Base-by-base conservation (phyloP, 2,113 vertebrate genomes). In the Arvicanthis niloticus region DNA sequence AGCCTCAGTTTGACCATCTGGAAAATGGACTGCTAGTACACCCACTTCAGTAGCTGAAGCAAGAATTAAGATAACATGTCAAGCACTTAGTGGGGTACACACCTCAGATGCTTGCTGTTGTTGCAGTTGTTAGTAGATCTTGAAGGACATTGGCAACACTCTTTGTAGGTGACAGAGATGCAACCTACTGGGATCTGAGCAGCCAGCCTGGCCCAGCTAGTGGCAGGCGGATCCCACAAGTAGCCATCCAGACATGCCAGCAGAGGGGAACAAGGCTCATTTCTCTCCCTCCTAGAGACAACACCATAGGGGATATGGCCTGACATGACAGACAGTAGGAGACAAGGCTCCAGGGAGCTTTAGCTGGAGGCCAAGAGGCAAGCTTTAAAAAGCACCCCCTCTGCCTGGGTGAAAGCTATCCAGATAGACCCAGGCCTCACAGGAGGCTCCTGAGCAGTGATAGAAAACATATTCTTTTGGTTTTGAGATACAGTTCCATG, bases 181-280 rank as follows among this genome's bases (percentile, higher is more conserved):
- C 60, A 7, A 45, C 68, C n/a, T 89, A 73, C 72, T 87, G 89
- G 89, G 42, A 67, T 93, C 85, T 51, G 60, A 96, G 86, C 9
- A 88, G 86, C 58, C 68, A 58, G 24, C 13, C 34, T 26, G 4
- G 53, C 37, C 53, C 56, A 31, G 65, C 37, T 31, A 40, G 31
- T 6, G 37, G 31, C 11, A 12, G 58, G 75, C 56, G n/a, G 17
- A 58, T 37, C 68, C 51, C 13, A n/a, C 16, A 15, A 96, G 40
- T 29, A 29, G 34, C 51, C 87, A 24, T 42, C 17, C 2, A 8
- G 51, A 72, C 1, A 0, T 13, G 62, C 70, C 21, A 58, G 56
- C 62, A 17, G 78, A 53, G 15, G 68, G 73, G n/a, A 90, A 65
- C 51, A 48, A 77, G 70, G 48, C 45, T 19, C 48, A n/a, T 77